These are phyloP conservation scores for Premnoplex brunnescens DNA, from an alignment of 2,797 vertebrate species.

Conservation along the genomic window DNA sequence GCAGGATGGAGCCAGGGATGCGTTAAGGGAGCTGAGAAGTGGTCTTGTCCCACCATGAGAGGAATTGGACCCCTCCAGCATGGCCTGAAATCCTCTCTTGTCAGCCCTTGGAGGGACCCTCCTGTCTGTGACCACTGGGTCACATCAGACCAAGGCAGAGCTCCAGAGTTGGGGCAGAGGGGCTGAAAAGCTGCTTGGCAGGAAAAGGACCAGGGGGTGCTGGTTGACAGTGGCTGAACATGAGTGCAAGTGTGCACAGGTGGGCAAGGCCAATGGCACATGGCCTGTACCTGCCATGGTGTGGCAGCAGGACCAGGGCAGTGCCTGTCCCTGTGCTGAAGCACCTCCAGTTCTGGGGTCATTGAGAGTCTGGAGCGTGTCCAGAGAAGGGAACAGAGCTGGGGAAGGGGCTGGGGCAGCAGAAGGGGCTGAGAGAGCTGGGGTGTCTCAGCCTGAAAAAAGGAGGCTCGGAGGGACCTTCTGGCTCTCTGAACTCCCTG, in stretches of 20 bases:
- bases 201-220: neutral
- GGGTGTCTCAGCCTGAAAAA: neutral
- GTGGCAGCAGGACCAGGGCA: neutral
- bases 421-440: neutral
- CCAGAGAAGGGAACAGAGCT: neutral
- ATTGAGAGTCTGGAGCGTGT: neutral
- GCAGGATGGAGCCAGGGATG: neutral
- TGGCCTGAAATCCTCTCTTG: neutral
- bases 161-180: neutral
- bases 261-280: neutral
- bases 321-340: neutral
- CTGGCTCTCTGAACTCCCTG: neutral
- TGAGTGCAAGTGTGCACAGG: neutral
- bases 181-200: neutral
- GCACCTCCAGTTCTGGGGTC: rapidly evolving
- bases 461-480: neutral
- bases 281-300: rapidly evolving
- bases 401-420: neutral
- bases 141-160: neutral
- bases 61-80: neutral
- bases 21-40: neutral
- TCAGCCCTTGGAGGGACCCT: neutral
- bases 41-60: neutral
- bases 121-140: neutral
- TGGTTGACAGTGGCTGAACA: neutral